phyloP scores from a whole-genome alignment of 2,888 invertebrate genomes.

The Macaria notata region DNA sequence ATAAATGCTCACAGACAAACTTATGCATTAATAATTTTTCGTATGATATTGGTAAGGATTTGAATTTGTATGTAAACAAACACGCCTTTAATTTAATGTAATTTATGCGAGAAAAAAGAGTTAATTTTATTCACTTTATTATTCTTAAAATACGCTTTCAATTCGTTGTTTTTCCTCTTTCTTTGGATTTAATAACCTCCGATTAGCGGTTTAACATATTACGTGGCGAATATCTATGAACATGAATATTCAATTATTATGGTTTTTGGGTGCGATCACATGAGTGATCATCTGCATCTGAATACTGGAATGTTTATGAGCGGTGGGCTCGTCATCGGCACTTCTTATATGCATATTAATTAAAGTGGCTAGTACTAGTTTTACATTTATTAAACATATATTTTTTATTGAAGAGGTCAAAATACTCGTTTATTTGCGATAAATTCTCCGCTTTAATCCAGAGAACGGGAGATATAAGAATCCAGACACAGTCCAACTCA shows the following conservation, averaged over 20 bases:
- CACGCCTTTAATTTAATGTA: slow-evolving; percentile 7
- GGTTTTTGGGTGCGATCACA: neutral
- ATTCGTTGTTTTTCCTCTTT: slow-evolving; percentile 5
- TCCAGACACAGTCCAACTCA: too few species aligned
- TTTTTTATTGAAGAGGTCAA: too few species aligned
- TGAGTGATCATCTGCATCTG: neutral
- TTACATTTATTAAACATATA: too few species aligned
- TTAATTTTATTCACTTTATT: slow-evolving; percentile 6
- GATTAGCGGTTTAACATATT: neutral
- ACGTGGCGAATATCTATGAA: neutral
- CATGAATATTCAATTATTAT: slow-evolving; percentile 15
- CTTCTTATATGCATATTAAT: too few species aligned
- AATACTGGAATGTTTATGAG: slow-evolving; percentile 8
- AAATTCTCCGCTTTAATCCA: too few species aligned
- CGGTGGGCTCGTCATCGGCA: too few species aligned
- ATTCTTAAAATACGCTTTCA: slow-evolving; percentile 11
- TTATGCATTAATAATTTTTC: too few species aligned
- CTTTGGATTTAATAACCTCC: neutral
- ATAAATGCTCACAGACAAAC: too few species aligned
- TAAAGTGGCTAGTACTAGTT: too few species aligned
- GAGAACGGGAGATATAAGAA: too few species aligned
- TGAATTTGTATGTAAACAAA: neutral
- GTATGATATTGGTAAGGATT: too few species aligned
- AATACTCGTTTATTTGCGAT: too few species aligned
- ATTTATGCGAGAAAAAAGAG: slow-evolving; percentile 12